These are phyloP conservation scores for Climacteris rufus DNA, from an alignment of 2,113 vertebrate species.

Conservation along the genomic window DNA sequence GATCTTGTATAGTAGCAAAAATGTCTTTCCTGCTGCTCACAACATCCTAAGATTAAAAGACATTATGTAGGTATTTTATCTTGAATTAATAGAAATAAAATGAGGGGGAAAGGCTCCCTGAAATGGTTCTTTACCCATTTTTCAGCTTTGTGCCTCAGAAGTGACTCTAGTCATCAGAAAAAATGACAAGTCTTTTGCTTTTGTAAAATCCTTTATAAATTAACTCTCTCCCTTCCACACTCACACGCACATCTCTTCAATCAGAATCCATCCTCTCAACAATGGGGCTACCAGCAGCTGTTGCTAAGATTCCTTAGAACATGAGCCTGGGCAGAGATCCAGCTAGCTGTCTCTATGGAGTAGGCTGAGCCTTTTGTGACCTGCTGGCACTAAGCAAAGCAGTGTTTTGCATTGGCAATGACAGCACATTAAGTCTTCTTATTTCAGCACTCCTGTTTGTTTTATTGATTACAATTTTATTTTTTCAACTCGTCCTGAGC, in stretches of 20 bases:
- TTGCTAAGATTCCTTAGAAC: constrained; percentile 57
- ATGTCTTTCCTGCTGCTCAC: neutral
- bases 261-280: neutral
- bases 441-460: neutral
- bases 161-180: neutral
- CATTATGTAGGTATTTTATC: neutral
- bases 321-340: constrained; percentile 43
- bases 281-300: constrained; percentile 51
- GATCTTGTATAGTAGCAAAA: neutral
- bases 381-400: constrained; percentile 15
- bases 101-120: neutral
- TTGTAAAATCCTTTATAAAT: constrained; percentile 2
- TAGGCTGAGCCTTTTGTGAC: constrained; percentile 47
- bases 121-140: neutral
- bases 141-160: neutral
- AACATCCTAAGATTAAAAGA: neutral
- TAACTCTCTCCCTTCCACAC: neutral
- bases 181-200: neutral
- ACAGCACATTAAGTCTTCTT: neutral
- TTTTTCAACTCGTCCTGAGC: neutral
- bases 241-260: neutral
- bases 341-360: constrained; percentile 33
- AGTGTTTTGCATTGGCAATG: neutral
- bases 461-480: neutral
- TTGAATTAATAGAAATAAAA: neutral